Conservation (phyloP, 1,140 invertebrate species). For the Choristoneura fumiferana region DNA sequence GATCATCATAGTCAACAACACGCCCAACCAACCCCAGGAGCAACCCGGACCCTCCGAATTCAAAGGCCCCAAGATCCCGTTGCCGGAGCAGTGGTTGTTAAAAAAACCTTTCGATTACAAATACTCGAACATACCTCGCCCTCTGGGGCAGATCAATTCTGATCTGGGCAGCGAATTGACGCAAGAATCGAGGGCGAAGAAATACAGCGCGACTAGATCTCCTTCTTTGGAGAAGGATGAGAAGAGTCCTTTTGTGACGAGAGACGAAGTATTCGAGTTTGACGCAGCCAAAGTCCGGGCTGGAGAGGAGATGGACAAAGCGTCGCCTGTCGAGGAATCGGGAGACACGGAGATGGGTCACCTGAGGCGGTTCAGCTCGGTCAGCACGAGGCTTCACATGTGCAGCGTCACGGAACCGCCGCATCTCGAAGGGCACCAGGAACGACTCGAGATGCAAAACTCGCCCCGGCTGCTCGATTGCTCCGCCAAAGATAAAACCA, state of each 20-base stretch:
- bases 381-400: conserved; percentile 67
- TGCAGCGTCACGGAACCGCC: conserved; percentile 61
- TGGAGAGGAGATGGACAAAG: conserved; percentile 40
- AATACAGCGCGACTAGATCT: conserved; percentile 69
- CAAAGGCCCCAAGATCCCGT: conserved; percentile 48
- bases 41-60: conserved; percentile 34
- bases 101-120: conserved; percentile 59
- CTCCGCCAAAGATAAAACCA: conserved; percentile 68
- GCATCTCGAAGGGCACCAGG: conserved; percentile 50
- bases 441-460: conserved; percentile 67
- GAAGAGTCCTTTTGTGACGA: conserved; percentile 60
- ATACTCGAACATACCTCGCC: conserved; percentile 55
- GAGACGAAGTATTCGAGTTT: conserved; percentile 66
- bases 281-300: conserved; percentile 34
- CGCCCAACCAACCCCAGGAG: conserved; percentile 28
- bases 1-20: conserved; percentile 48
- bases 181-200: conserved; percentile 57
- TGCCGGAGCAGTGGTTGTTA: conserved; percentile 65
- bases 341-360: conserved; percentile 51
- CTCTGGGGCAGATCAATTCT: conserved; percentile 51
- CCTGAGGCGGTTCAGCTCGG: conserved; percentile 63
- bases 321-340: conserved; percentile 38
- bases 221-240: conserved; percentile 76
- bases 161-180: conserved; percentile 56
- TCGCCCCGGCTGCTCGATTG: conserved; percentile 64